These are phyloP conservation scores for Atrina japonica DNA, from an alignment of 2,888 invertebrate genomes.

Conservation along the genomic window DNA sequence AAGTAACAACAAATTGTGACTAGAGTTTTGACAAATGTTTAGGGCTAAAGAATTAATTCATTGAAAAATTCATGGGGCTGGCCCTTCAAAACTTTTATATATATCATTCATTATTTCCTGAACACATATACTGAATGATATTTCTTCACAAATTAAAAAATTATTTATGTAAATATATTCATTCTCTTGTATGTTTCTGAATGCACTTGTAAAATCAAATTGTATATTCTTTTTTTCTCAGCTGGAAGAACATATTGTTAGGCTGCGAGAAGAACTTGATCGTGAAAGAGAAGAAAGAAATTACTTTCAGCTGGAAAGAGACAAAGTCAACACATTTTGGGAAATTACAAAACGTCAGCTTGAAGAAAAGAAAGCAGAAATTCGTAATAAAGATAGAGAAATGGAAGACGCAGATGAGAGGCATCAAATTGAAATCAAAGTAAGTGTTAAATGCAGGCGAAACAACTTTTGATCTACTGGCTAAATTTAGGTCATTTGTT, in stretches of 20 bases:
- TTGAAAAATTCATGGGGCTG: no score
- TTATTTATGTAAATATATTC: no score
- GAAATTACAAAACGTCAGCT: conserved; percentile 95
- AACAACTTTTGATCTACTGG: no score
- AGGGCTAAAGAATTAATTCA: no score
- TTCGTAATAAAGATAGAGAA: conserved; percentile 90
- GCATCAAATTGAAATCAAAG: conserved; percentile 92
- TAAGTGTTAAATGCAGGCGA: conserved; percentile 45
- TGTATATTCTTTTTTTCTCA: conserved; percentile 76
- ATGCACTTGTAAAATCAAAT: neutral
- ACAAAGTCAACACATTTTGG: conserved; percentile 96
- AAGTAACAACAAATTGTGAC: neutral
- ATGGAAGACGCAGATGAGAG: conserved; percentile 93
- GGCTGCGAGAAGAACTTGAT: conserved; percentile 94
- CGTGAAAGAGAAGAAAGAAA: conserved; percentile 97
- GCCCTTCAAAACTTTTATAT: no score
- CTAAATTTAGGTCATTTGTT: no score
- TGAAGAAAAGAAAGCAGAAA: conserved; percentile 88
- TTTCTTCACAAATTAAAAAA: no score
- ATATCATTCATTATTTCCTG: no score
- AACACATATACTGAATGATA: no score
- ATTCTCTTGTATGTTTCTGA: no score
- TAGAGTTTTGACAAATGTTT: no score
- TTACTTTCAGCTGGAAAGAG: conserved; percentile 96
- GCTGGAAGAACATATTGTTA: conserved; percentile 92